Conservation (phyloP, 2,797 vertebrate genomes). For the Oophaga sylvatica region DNA sequence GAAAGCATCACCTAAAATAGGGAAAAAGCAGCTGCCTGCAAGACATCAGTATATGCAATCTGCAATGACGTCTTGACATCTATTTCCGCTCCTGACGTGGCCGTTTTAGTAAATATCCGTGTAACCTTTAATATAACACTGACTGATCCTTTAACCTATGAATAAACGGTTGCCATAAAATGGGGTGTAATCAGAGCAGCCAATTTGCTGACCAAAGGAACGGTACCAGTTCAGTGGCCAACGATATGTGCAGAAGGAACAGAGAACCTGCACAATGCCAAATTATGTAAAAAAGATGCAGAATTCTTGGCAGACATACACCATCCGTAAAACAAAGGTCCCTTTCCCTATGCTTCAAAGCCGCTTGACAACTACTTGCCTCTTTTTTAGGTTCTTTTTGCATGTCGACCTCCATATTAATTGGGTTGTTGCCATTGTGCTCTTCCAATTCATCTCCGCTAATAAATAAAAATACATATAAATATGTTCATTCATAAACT, state of each 20-base stretch:
- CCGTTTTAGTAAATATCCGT: no score
- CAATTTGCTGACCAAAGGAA: no score
- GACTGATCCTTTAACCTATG: no score
- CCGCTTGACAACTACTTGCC: constrained; percentile 68
- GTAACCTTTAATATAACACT: no score
- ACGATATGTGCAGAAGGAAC: no score
- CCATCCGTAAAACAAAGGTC: not conserved
- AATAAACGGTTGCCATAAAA: no score
- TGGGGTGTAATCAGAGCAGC: no score
- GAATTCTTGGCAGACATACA: no score
- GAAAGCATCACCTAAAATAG: not conserved
- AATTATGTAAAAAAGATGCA: no score
- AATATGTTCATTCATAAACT: not conserved
- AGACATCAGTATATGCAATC: not conserved
- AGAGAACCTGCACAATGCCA: no score
- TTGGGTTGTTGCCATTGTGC: constrained; percentile 73
- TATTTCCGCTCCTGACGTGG: no score
- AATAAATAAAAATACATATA: constrained; percentile 60
- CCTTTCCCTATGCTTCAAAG: not conserved
- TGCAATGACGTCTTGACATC: not conserved
- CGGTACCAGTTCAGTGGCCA: no score
- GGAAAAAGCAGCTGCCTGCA: not conserved
- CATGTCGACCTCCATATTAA: constrained; percentile 80
- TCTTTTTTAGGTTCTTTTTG: constrained; percentile 90
- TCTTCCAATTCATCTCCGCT: constrained; percentile 90